Evolutionary conservation across 2,888 invertebrate genomes (phyloP).

Genomic region (Neoascia interrupta): DNA sequence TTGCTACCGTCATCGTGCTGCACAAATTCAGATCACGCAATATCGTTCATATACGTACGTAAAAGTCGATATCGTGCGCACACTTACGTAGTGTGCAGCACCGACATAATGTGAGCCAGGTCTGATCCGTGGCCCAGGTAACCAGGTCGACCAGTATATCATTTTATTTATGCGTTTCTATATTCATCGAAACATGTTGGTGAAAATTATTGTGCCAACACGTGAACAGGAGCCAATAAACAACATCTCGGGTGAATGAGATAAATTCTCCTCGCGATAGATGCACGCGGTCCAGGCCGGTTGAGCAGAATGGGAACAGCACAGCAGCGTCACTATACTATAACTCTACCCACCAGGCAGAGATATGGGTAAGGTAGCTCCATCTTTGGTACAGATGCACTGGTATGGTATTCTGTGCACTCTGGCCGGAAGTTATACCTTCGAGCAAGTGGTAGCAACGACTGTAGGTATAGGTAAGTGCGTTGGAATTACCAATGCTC

Average conservation of each 20-base stretch:
- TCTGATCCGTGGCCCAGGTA: background rate
- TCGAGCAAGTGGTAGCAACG: background rate
- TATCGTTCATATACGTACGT: slow-evolving; percentile 37
- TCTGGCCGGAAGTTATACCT: slow-evolving; percentile 58
- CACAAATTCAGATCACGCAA: slow-evolving; percentile 66
- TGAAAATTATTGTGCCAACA: slow-evolving; percentile 70
- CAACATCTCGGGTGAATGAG: slow-evolving; percentile 56
- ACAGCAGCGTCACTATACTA: background rate
- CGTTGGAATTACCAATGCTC: slow-evolving; percentile 62
- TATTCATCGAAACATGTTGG: slow-evolving; percentile 64
- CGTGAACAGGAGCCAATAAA: slow-evolving; percentile 69
- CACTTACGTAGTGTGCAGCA: slow-evolving; percentile 45
- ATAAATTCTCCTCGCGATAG: slow-evolving; percentile 55
- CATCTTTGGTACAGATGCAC: slow-evolving; percentile 19
- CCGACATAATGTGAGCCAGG: slow-evolving; percentile 3
- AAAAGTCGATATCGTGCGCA: slow-evolving; percentile 44
- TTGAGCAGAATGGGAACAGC: slow-evolving; percentile 11
- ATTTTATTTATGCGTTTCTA: slow-evolving; percentile 68
- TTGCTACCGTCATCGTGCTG: slow-evolving; percentile 50
- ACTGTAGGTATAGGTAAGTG: too few species aligned
- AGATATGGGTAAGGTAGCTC: slow-evolving; percentile 6
- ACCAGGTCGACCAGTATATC: slow-evolving; percentile 67
- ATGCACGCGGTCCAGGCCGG: slow-evolving; percentile 12
- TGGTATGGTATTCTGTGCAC: slow-evolving; percentile 44
- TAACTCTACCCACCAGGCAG: background rate